Evolutionary conservation across 2,888 invertebrate species (phyloP), one percentile per base, ranked within the genome.

Genomic region (Euproctis similis): DNA sequence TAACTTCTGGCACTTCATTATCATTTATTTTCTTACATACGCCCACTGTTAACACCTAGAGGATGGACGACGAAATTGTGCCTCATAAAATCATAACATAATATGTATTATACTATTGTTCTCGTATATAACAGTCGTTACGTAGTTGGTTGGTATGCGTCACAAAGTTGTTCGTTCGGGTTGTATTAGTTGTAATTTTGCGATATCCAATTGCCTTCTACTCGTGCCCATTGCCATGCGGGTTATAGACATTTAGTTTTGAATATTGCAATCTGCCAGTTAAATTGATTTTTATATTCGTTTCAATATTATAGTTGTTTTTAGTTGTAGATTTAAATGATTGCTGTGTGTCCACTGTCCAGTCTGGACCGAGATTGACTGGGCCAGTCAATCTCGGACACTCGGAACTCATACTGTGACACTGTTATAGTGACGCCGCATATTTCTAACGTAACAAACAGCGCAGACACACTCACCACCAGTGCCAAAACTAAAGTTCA

Each of bases 401-500:
- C 58, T 43, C 52, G 53, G 50, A 53, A 54, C 55, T 55, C n/a
- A n/a, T n/a, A 53, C 60, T 67, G 71, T 76, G 78, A 81, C 78
- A 76, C 75, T 71, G 48, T 73, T 67, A 66, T n/a, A n/a, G n/a
- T 84, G 82, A 82, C 82, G 82, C 71, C 72, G 76, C 71, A 76
- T 84, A 81, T 80, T 80, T 81, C 77, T 77, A 80, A 80, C 81
- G 80, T 82, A 81, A 75, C 75, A 65, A 66, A 72, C 72, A 66
- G 60, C 71, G 62, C 76, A 72, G 75, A 76, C 72, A 67, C 65
- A 62, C 65, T 67, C 58, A 42, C 65, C 60, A 64, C 65, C 60
- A 64, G 74, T 81, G 82, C 82, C 82, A 81, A 81, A 77, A 76
- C 74, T 75, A 82, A 81, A 81, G 81, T 80, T 82, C 80, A 78